A percentile compares a stretch with the other conserved stretches of the same genome.
These are phyloP conservation scores for Eulemur albifrons DNA, from an alignment of 2,797 vertebrate species.

Conservation along the genomic window DNA sequence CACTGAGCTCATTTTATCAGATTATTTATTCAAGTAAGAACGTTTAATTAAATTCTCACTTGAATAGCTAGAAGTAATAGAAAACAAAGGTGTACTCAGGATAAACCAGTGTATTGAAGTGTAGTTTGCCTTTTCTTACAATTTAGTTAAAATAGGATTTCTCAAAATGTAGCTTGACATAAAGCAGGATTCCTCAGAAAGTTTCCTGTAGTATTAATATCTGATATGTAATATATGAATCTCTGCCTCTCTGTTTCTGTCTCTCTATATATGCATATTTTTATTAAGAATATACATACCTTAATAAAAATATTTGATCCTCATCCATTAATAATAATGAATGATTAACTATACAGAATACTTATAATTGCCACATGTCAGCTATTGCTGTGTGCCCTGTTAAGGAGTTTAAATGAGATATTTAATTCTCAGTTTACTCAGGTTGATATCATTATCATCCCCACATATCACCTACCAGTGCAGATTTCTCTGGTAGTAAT, in stretches of 20 bases:
- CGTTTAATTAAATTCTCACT: conserved; percentile 69
- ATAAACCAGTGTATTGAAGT: not conserved
- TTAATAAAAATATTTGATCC: not conserved
- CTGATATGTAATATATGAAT: not conserved
- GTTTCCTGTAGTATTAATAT: not conserved
- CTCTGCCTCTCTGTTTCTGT: not conserved
- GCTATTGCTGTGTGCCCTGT: not conserved
- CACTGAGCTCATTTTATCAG: conserved; percentile 35
- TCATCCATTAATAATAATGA: not conserved
- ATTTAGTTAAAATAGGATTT: conserved; percentile 14
- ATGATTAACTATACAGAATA: not conserved
- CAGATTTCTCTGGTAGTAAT: not conserved
- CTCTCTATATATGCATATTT: not conserved
- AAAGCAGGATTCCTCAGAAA: not conserved
- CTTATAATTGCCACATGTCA: not conserved
- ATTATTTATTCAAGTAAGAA: conserved; percentile 67
- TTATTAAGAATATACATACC: not conserved
- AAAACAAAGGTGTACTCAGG: conserved; percentile 7
- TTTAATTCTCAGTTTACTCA: not conserved
- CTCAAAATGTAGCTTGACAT: not conserved
- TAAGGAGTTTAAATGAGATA: not conserved
- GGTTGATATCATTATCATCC: not conserved
- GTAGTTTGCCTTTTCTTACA: not conserved
- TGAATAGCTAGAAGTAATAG: conserved; percentile 48
- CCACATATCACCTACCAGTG: not conserved